Evolutionary conservation across 2,113 vertebrate species (phyloP), one percentile per base, ranked within the genome.

Genomic region (Nymphicus hollandicus): DNA sequence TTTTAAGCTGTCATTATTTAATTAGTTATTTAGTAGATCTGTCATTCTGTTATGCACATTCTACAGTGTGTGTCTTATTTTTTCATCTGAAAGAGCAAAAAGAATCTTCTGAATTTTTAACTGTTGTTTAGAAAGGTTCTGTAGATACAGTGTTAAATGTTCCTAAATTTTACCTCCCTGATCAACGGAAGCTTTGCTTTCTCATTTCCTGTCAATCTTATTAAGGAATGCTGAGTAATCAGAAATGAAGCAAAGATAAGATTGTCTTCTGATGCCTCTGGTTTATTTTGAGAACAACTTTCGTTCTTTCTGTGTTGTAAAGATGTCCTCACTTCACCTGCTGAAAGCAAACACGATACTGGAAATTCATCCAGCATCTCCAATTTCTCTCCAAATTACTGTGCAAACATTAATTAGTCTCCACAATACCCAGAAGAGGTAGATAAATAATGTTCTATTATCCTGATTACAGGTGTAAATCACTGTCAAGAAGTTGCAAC

Each of bases 251-350:
- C 64, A 85, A 94, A 91, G 68, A 60, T 78, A 95, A 81, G 71
- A 81, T 58, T 91, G 29, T 53, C 46, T 94, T 94, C 90, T 83
- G 74, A 87, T 82, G 22, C 35, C 52, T 60, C 46, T 52, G 33
- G 68, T 81, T 81, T 88, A 78, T 96, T 96, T 74, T 94, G 64
- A 95, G 86, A 90, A 93, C 49, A 93, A 88, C 17, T 93, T 87
- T 50, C 24, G 8, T 81, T 96, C 55, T 65, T 82, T 86, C 80
- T 90, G 16, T 90, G 68, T 93, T 6, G 2, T 82, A 83, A 90
- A 83, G 61, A 63, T 88, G 80, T 93, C 90, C 95, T 95, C 37
- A 41, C 9, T 90, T 97, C 76, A 93, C 93, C 92, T 64, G 16
- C 56, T 60, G 64, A 71, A 71, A 91, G 68, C n/a, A 94, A 95